Percentiles rank a stretch among this genome's conserved stretches.
These are phyloP conservation scores for Ischnus inquisitorius DNA, from an alignment of 2,888 invertebrate genomes.

Conservation along the genomic window DNA sequence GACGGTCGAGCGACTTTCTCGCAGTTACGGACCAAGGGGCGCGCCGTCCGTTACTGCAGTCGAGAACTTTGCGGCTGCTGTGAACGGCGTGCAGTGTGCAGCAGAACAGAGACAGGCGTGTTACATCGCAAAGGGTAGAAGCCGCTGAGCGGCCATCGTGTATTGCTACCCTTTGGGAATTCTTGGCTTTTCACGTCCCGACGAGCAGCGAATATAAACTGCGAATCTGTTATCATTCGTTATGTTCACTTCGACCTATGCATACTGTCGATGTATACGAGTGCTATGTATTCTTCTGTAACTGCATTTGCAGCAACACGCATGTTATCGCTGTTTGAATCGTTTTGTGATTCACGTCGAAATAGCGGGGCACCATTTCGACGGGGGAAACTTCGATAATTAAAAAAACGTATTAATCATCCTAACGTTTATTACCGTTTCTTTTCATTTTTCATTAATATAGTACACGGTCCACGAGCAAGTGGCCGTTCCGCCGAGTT, in stretches of 20 bases:
- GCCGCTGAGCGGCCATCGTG: slow-evolving; percentile 37
- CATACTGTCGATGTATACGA: not conserved
- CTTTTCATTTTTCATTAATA: not conserved
- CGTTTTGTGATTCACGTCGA: slow-evolving; percentile 11
- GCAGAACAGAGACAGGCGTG: slow-evolving; percentile 58
- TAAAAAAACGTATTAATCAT: not conserved
- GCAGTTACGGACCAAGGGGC: slow-evolving; percentile 70
- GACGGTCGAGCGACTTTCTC: slow-evolving; percentile 60
- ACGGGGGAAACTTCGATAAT: slow-evolving; percentile 12
- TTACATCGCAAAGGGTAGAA: slow-evolving; percentile 29
- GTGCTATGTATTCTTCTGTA: not conserved
- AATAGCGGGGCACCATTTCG: no score
- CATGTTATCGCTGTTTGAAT: slow-evolving; percentile 27
- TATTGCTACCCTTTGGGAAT: slow-evolving; percentile 62
- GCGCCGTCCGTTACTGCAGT: slow-evolving; percentile 74
- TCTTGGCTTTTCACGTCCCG: slow-evolving; percentile 53
- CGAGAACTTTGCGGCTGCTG: slow-evolving; percentile 70
- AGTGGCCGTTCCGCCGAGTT: not conserved
- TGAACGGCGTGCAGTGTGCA: slow-evolving; percentile 41
- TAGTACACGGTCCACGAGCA: slow-evolving; percentile 6
- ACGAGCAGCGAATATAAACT: slow-evolving; percentile 42
- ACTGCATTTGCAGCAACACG: not conserved
- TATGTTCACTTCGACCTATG: slow-evolving; percentile 33
- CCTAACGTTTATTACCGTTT: not conserved
- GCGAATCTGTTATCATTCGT: slow-evolving; percentile 45